These are phyloP conservation scores for Uria lomvia DNA, from an alignment of 2,113 vertebrate genomes.

Conservation along the genomic window DNA sequence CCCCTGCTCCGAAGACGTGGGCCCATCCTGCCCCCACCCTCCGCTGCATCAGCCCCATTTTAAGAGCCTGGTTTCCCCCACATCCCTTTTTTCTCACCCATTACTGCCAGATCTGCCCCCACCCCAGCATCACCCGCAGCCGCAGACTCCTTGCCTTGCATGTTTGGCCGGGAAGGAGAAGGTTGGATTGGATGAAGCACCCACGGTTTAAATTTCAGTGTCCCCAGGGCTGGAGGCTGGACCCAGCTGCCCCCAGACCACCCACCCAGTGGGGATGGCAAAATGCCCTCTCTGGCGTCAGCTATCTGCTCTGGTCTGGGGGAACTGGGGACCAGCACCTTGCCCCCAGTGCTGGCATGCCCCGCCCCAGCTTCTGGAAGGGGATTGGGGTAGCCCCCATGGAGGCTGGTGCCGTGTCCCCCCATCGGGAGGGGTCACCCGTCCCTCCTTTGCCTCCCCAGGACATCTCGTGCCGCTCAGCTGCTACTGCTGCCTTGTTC, in stretches of 20 bases:
- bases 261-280: background rate
- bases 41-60: background rate
- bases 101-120: background rate
- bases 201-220: background rate
- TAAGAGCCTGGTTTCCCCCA: fast-evolving
- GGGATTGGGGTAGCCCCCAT: background rate
- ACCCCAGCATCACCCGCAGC: fast-evolving
- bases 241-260: background rate
- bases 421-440: fast-evolving
- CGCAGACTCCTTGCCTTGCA: background rate
- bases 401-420: background rate
- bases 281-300: background rate
- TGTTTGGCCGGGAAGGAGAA: fast-evolving
- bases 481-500: background rate
- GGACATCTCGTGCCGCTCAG: background rate
- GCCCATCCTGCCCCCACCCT: background rate
- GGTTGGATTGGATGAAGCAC: no score
- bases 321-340: background rate
- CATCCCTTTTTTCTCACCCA: background rate
- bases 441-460: background rate
- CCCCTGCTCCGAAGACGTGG: fast-evolving
- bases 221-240: background rate
- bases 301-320: background rate
- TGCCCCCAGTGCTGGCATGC: background rate
- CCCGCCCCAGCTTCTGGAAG: background rate